Base-by-base conservation (phyloP, 2,113 vertebrate genomes). In the cat (Felis catus) region DNA sequence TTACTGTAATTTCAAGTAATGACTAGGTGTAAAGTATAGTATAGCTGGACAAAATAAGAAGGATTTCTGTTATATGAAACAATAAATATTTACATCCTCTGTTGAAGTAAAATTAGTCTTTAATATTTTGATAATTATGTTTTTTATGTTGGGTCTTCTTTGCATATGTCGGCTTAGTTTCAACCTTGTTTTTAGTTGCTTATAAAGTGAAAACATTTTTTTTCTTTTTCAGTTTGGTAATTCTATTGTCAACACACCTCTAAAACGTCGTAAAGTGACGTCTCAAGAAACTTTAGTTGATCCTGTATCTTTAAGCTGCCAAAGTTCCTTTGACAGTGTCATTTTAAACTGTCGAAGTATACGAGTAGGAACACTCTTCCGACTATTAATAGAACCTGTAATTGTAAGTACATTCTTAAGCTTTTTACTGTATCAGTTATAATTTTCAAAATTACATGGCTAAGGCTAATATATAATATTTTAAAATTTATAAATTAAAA, bases 301-400 rank as follows among this genome's bases (percentile, higher is more conserved):
- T 78, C 10, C 98, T 58, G 41, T 94, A 29, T 90, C 98, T 85
- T 89, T 97, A 25, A 98, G 81, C 92, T 98, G 98, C 9, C 97
- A 93, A 89, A 98, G 87, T 85, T 94, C 98, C 39, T 99, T 97
- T 98, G 99, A 99, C 97, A 99, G 99, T 89, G 99, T 99, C 97
- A 99, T 99, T 73, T 98, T 99, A 98, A 98, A 99, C 95, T 99
- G 99, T 97, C 99, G 99, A 31, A 99, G 99, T 90, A 99, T 99
- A 65, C 98, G 99, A 39, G 99, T 99, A 71, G 99, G 99, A 95
- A 99, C 99, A 0, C 98, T 99, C 3, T 99, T 99, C 92, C 98
- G 99, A 97, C 99, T 99, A 97, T 99, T 99, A 23, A 98, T 98
- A 55, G 99, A 99, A 66, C 99, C 99, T 61, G 99, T 99, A 36